Conservation (phyloP, 2,797 vertebrate species). For the Fistularia tabacaria region DNA sequence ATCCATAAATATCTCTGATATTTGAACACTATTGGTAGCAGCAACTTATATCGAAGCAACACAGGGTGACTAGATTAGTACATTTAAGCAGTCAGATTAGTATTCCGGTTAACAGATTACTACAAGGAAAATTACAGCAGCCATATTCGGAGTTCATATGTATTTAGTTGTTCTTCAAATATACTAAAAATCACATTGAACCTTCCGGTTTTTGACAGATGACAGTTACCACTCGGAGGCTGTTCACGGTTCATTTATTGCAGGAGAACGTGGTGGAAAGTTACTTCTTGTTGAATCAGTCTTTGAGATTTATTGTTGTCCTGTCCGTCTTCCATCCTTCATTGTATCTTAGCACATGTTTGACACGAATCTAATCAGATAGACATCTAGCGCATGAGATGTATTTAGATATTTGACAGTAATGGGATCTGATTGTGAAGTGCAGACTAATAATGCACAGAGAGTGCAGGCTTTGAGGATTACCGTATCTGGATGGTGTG, state of each 20-base stretch:
- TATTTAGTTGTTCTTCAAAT: too few relatives aligned
- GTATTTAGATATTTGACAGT: too few relatives aligned
- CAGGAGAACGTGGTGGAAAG: neutral
- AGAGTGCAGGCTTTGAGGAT: neutral
- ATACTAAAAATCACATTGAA: too few relatives aligned
- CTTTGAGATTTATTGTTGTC: slow-evolving; percentile 14
- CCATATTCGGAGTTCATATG: too few relatives aligned
- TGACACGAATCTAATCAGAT: too few relatives aligned
- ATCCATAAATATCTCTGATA: slow-evolving; percentile 48
- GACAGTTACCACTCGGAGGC: too few relatives aligned
- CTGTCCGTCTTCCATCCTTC: slow-evolving; percentile 26
- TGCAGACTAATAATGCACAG: too few relatives aligned
- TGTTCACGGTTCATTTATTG: too few relatives aligned
- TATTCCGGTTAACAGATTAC: slow-evolving; percentile 26
- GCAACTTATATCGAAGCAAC: slow-evolving; percentile 24
- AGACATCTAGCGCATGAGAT: too few relatives aligned
- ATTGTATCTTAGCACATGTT: neutral
- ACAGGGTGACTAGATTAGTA: slow-evolving; percentile 38
- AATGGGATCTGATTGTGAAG: too few relatives aligned
- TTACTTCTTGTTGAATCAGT: slow-evolving; percentile 41
- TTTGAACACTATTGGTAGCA: slow-evolving; percentile 44
- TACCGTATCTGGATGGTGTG: too few relatives aligned
- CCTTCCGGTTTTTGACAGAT: too few relatives aligned
- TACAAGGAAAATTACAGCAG: slow-evolving; percentile 19
- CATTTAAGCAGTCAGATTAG: slow-evolving; percentile 60